Conservation (phyloP, 2,113 vertebrate genomes). For the Leucosticte australis region DNA sequence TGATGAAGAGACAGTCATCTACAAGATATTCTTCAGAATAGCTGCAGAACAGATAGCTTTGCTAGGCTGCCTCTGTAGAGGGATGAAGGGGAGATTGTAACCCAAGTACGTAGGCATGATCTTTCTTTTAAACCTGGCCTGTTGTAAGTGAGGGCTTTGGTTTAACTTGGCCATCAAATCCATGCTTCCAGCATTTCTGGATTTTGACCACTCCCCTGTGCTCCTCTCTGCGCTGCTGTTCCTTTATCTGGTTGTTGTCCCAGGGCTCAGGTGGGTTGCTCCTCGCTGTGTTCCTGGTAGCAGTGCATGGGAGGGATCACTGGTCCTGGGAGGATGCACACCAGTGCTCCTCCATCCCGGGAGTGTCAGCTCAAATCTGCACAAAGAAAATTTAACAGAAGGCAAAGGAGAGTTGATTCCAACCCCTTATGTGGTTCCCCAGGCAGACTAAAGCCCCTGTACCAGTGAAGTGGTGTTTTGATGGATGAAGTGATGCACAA, state of each 20-base stretch:
- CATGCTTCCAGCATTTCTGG: accelerated
- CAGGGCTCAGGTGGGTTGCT: neutral
- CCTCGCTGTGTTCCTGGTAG: neutral
- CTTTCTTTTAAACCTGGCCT: neutral
- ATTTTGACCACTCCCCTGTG: neutral
- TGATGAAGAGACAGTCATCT: constrained; percentile 43
- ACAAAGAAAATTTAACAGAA: neutral
- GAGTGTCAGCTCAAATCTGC: neutral
- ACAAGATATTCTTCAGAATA: constrained; percentile 46
- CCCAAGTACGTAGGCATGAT: neutral
- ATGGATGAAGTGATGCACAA: neutral
- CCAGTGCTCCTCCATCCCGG: neutral
- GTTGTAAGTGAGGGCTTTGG: neutral
- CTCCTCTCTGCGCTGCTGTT: neutral
- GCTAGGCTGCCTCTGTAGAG: neutral
- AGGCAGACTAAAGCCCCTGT: neutral
- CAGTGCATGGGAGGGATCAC: accelerated
- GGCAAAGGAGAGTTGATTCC: neutral
- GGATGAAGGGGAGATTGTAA: neutral
- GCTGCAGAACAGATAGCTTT: neutral
- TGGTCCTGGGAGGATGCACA: neutral
- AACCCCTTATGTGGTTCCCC: accelerated
- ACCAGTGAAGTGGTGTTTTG: neutral
- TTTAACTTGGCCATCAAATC: neutral
- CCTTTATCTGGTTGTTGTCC: neutral